A percentile compares a stretch with the other conserved stretches of the same genome.
Evolutionary conservation across 2,797 vertebrate species (phyloP).

Genomic region (Crenichthys baileyi): DNA sequence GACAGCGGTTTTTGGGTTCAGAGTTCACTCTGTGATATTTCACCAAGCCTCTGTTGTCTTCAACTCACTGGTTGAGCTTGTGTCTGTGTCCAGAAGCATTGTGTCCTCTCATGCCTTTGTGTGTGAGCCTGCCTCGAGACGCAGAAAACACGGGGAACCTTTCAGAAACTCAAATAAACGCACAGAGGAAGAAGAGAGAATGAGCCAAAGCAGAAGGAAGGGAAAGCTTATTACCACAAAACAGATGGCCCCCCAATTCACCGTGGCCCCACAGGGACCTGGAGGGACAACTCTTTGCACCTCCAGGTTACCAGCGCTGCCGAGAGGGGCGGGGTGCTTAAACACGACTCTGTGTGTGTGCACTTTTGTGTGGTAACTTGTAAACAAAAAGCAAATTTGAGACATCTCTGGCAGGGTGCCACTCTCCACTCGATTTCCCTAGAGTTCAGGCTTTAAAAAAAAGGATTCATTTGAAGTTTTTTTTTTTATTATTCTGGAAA

Average conservation of each 20-base stretch:
- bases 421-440: constrained; percentile 48
- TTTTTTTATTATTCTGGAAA: constrained; percentile 28
- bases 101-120: constrained; percentile 40
- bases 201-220: constrained; percentile 57
- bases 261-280: constrained; percentile 72
- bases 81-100: constrained; percentile 48
- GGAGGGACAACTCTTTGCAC: constrained; percentile 75
- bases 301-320: constrained; percentile 68
- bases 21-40: constrained; percentile 74
- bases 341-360: constrained; percentile 67
- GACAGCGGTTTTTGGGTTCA: constrained; percentile 70
- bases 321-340: constrained; percentile 68
- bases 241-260: constrained; percentile 85
- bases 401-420: constrained; percentile 64
- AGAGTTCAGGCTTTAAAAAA: constrained; percentile 52
- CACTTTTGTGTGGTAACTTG: constrained; percentile 72
- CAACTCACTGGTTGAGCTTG: constrained; percentile 30
- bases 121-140: constrained; percentile 1
- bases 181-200: constrained; percentile 23
- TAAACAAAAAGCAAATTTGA: constrained; percentile 73
- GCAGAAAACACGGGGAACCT: constrained; percentile 4
- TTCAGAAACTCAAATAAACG: constrained; percentile 25
- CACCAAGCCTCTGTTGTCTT: constrained; percentile 45
- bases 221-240: constrained; percentile 83
- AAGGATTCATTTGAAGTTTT: constrained; percentile 45